A percentile compares a stretch with the other conserved stretches of the same genome.
phyloP scores from a whole-genome alignment of 2,113 vertebrate genomes.

The Diphyllodes magnificus region DNA sequence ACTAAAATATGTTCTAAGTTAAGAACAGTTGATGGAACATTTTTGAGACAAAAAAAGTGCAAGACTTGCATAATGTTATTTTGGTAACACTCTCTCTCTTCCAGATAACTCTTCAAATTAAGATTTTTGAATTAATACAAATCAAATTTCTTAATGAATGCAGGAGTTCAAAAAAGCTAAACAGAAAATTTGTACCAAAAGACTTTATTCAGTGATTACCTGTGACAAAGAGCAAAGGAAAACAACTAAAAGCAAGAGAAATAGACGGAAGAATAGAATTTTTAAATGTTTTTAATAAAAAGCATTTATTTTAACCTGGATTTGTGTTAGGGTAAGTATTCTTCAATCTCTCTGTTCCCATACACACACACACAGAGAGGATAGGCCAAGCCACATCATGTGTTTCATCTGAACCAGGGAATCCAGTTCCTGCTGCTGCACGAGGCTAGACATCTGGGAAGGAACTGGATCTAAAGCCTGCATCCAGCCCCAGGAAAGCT shows the following conservation, averaged over 20 bases:
- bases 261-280: background rate
- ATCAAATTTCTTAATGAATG: background rate
- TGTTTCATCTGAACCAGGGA: background rate
- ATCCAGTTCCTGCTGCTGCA: background rate
- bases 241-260: background rate
- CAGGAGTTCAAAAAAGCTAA: background rate
- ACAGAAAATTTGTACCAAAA: background rate
- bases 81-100: background rate
- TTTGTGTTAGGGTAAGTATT: background rate
- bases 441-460: background rate
- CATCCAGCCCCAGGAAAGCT: background rate
- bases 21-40: background rate
- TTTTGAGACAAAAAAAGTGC: conserved; percentile 6
- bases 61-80: background rate
- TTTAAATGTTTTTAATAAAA: background rate
- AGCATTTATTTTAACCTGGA: background rate
- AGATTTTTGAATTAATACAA: background rate
- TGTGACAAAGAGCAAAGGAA: background rate
- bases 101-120: background rate
- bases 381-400: background rate
- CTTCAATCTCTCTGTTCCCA: background rate
- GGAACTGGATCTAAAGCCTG: background rate
- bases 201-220: background rate
- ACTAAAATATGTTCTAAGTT: background rate
- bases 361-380: background rate